Base-by-base conservation (phyloP, 2,888 invertebrate species). In the Coenonympha arcania region DNA sequence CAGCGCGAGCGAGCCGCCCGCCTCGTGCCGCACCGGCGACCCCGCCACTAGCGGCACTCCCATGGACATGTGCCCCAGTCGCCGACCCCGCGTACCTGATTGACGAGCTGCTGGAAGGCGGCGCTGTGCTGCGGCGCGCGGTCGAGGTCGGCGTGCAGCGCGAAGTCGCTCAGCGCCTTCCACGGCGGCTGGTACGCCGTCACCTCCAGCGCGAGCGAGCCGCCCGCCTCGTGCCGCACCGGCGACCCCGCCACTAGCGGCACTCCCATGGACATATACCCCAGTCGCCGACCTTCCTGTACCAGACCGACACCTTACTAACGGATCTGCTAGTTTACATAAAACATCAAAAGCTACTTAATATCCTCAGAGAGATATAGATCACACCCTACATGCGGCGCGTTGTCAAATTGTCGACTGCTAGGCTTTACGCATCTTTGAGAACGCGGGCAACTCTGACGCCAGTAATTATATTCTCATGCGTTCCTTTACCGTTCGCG, bases 31-130 rank as follows among this genome's bases (percentile, higher is more conserved):
- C 54, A 95, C 95, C 22, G 95, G 95, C 61, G 97, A 96, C 34
- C 96, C 95, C 36, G 99, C 99, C 55, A 99, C 96, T 93, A 99
- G 94, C 15, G 99, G 98, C 63, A 99, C 97, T 73, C 98, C 96
- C 93, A 97, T 94, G 65, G 93, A 92, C 73, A 95, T 95, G 83
- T 96, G 95, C 59, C 95, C 95, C 79, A 97, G 88, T 76, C 96
- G 95, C 62, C 96, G 91, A 65, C 97, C 97, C 22, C 9, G n/a
- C 28, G 28, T 46, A 95, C 96, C 93, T 96, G 96, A 80, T 94
- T 97, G 68, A 98, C 96, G 66, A 98, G 90, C 77, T 98, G 98
- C 77, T 98, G 98, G 84, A 97, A 98, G 62, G 97, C 96, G 9
- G 97, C 95, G 51, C 92, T 91, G 63, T 92, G 92, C 28, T 94